Conservation (phyloP, 35 echinoderm and acorn worm genomes). For the Apostichopus californicus region DNA sequence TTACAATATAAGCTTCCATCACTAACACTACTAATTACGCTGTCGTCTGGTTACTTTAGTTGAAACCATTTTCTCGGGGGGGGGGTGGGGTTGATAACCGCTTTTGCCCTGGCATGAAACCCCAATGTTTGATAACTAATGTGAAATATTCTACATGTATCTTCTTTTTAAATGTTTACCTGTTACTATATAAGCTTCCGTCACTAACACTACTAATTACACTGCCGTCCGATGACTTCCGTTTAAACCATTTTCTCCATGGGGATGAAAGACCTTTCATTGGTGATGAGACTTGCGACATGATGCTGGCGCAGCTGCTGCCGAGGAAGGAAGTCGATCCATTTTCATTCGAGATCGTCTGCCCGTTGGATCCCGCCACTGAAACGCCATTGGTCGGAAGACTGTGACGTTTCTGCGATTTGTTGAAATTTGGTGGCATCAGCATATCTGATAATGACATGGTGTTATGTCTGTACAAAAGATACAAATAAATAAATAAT, state of each 20-base stretch:
- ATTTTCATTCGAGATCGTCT: neutral
- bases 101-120: too few relatives aligned
- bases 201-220: constrained; percentile 74
- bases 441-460: constrained; percentile 53
- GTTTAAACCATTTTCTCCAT: constrained; percentile 59
- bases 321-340: constrained; percentile 8
- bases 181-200: constrained; percentile 64
- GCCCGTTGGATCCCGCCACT: neutral
- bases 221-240: constrained; percentile 66
- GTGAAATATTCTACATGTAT: too few relatives aligned
- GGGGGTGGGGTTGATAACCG: too few relatives aligned
- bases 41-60: constrained; percentile 56
- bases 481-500: neutral
- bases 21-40: constrained; percentile 70
- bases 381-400: constrained; percentile 44
- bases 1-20: constrained; percentile 66
- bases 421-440: constrained; percentile 38
- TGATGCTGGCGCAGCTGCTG: constrained; percentile 50
- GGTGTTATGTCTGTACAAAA: constrained; percentile 26
- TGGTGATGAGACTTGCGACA: constrained; percentile 43
- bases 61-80: constrained; percentile 61
- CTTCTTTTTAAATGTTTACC: neutral
- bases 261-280: constrained; percentile 45
- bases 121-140: too few relatives aligned
- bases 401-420: constrained; percentile 49